These are phyloP conservation scores for Apotomis betuletana DNA, from an alignment of 2,888 invertebrate genomes.

Conservation along the genomic window DNA sequence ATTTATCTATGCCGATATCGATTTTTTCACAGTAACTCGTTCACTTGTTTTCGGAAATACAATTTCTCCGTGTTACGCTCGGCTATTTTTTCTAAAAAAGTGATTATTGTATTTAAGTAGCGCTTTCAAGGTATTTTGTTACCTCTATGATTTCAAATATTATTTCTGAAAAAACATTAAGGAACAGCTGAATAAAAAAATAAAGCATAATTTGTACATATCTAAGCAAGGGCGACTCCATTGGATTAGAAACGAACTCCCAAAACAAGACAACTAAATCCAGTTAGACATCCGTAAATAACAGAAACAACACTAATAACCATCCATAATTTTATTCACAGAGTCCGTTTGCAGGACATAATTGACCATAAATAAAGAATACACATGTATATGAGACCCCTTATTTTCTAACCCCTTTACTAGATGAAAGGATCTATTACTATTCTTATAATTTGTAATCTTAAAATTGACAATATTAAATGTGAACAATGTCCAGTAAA, in stretches of 20 bases:
- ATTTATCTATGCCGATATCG: no score
- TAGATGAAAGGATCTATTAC: conserved; percentile 50
- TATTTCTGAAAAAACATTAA: not conserved
- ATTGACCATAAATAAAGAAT: conserved; percentile 82
- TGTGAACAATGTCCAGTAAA: conserved; percentile 27
- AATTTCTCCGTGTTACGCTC: no score
- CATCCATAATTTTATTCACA: conserved; percentile 59
- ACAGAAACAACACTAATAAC: conserved; percentile 62
- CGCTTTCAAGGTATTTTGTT: no score
- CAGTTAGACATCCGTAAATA: conserved; percentile 59
- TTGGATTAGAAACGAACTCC: not conserved
- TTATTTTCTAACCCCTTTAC: conserved; percentile 58
- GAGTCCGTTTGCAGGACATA: conserved; percentile 71
- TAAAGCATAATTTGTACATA: not conserved
- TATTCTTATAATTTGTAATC: conserved; percentile 47
- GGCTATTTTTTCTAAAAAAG: no score
- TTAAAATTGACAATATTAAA: conserved; percentile 45
- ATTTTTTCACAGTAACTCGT: no score
- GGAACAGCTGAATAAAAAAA: not conserved
- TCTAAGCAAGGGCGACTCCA: conserved; percentile 45
- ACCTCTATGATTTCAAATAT: no score
- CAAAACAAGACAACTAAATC: conserved; percentile 66
- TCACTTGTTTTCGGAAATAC: no score
- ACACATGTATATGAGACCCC: conserved; percentile 71
- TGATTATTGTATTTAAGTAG: no score